Conservation (phyloP, 2,888 invertebrate genomes). For the Syrista parreyssii region DNA sequence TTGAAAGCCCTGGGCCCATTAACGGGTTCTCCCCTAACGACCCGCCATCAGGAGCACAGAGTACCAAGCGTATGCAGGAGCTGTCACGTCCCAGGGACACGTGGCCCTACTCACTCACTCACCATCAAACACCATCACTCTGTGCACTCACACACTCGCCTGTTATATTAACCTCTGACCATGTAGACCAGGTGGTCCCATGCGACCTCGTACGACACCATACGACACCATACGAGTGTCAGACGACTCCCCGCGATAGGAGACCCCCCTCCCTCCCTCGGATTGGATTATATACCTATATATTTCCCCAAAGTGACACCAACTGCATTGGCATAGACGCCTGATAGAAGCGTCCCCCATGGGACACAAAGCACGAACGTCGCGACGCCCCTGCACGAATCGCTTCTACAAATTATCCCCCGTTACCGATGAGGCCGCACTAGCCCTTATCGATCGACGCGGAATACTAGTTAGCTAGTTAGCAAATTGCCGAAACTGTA, state of each 20-base stretch:
- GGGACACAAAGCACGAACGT: constrained; percentile 39
- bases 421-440: too few relatives aligned
- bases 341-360: constrained; percentile 52
- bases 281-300: too few relatives aligned
- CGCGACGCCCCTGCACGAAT: constrained; percentile 32
- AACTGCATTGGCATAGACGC: constrained; percentile 44
- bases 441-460: constrained; percentile 3
- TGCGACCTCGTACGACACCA: constrained; percentile 20
- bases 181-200: constrained; percentile 35
- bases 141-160: constrained; percentile 6
- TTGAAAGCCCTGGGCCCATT: constrained; percentile 18
- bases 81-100: too few relatives aligned
- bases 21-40: constrained; percentile 11
- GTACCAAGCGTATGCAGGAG: too few relatives aligned
- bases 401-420: constrained; percentile 1
- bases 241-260: constrained; percentile 33
- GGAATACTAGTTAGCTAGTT: neutral
- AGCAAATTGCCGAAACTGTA: neutral
- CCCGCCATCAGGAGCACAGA: too few relatives aligned
- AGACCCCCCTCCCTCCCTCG: too few relatives aligned
- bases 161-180: constrained; percentile 4
- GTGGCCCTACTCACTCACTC: neutral
- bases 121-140: neutral
- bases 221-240: constrained; percentile 38
- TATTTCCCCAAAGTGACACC: constrained; percentile 25